Conservation (phyloP, 2,797 vertebrate genomes). For the Phoeniculus purpureus region DNA sequence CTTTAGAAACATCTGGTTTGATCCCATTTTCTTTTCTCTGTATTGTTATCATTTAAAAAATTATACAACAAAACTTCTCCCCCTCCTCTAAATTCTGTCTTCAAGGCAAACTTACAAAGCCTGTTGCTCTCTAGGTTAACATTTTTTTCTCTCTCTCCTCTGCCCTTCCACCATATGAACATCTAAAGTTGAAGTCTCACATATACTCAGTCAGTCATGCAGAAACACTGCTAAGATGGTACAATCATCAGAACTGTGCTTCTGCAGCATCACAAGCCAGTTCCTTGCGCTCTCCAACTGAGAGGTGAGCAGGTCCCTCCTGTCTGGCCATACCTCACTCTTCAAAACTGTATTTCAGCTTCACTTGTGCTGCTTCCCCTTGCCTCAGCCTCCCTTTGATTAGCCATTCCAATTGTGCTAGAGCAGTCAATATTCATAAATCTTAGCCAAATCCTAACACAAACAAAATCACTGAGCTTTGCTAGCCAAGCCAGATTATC, state of each 20-base stretch:
- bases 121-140: neutral
- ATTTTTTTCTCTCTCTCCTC: neutral
- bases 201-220: neutral
- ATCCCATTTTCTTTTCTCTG: neutral
- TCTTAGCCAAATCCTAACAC: neutral
- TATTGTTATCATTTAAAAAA: neutral
- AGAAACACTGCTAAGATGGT: neutral
- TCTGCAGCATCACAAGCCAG: neutral
- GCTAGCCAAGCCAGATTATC: neutral
- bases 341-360: neutral
- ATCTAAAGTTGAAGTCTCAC: neutral
- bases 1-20: neutral
- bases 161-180: neutral
- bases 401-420: neutral
- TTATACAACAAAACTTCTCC: accelerated
- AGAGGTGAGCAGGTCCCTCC: neutral
- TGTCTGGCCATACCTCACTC: neutral
- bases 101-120: neutral
- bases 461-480: neutral
- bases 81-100: neutral
- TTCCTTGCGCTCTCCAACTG: neutral
- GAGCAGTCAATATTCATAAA: neutral
- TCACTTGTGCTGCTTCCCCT: neutral
- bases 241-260: neutral
- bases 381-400: neutral